phyloP scores from a whole-genome alignment of 2,888 invertebrate genomes.

The Steinernema scapterisci region DNA sequence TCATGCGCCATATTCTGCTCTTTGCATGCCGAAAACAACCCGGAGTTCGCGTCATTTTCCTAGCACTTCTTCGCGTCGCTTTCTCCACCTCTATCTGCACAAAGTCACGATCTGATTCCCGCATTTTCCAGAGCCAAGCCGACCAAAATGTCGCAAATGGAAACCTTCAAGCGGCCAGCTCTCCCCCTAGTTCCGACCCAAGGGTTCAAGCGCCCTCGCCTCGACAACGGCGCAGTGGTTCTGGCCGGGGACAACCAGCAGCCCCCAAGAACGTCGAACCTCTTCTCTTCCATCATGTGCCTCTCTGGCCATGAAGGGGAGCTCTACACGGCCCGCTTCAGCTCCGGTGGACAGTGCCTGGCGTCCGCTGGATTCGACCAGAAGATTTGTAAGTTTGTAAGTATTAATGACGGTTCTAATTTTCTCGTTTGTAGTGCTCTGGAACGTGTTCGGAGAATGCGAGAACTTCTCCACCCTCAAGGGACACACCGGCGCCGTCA shows the following conservation, averaged over 20 bases:
- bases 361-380: conserved; percentile 93
- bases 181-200: conserved; percentile 33
- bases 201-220: neutral
- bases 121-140: no score
- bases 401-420: conserved; percentile 18
- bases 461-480: conserved; percentile 91
- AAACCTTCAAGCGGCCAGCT: conserved; percentile 47
- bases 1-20: no score
- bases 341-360: conserved; percentile 91
- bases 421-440: conserved; percentile 73
- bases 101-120: no score
- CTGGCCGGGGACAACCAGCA: neutral
- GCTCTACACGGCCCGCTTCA: conserved; percentile 88
- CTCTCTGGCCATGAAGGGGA: conserved; percentile 93
- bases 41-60: no score
- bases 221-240: neutral
- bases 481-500: conserved; percentile 91
- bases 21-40: no score
- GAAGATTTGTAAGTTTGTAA: conserved; percentile 81
- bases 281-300: conserved; percentile 68
- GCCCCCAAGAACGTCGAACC: conserved; percentile 39
- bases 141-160: conserved; percentile 17
- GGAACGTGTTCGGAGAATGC: conserved; percentile 97
- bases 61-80: no score
- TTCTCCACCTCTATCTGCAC: no score